A percentile compares a stretch with the other conserved stretches of the same genome.
Conservation (phyloP, 2,888 invertebrate species). For the Scaptodrosophila latifasciaeformis region DNA sequence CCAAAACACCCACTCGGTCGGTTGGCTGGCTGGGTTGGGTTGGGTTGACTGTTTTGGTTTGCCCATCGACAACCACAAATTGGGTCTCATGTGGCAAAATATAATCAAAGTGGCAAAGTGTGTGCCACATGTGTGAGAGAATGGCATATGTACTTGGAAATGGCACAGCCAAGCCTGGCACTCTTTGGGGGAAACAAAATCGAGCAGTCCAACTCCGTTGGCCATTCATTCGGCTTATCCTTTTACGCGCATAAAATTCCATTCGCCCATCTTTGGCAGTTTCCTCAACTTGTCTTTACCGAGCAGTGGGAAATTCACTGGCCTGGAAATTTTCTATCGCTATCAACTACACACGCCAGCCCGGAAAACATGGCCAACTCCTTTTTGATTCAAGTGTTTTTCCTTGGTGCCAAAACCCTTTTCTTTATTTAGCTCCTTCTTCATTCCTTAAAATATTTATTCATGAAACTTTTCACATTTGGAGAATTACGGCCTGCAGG, state of each 20-base stretch:
- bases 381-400: too few species aligned
- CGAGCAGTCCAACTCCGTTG: not conserved
- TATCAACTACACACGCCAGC: too few species aligned
- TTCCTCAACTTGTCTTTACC: slow-evolving; percentile 3
- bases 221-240: slow-evolving; percentile 33
- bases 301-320: slow-evolving; percentile 47
- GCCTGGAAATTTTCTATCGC: slow-evolving; percentile 61
- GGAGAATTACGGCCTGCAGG: too few species aligned
- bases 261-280: slow-evolving; percentile 2
- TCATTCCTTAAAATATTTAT: too few species aligned
- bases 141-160: not conserved
- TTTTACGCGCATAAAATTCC: slow-evolving; percentile 22
- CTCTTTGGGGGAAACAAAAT: too few species aligned
- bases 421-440: too few species aligned
- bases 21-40: too few species aligned
- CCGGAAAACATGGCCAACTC: too few species aligned
- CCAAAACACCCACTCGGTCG: slow-evolving; percentile 29
- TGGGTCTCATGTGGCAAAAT: slow-evolving; percentile 65
- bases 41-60: too few species aligned
- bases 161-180: too few species aligned
- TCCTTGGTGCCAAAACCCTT: too few species aligned
- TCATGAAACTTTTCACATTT: too few species aligned
- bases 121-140: slow-evolving; percentile 12
- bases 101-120: slow-evolving; percentile 57
- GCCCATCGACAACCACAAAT: slow-evolving; percentile 47